Evolutionary conservation across 2,888 invertebrate species (phyloP), one percentile per base, ranked within the genome.

Genomic region (Trisateles emortualis): DNA sequence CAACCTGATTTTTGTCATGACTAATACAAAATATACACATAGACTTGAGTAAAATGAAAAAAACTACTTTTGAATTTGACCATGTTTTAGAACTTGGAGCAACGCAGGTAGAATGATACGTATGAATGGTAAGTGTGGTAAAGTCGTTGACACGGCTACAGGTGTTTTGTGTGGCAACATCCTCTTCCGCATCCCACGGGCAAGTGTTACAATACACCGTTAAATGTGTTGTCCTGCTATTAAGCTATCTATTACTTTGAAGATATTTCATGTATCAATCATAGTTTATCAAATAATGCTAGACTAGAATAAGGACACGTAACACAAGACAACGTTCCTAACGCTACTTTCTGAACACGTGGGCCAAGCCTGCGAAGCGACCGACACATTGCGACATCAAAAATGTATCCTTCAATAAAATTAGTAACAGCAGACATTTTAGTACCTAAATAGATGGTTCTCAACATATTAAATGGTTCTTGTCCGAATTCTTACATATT

Each of bases 1-100:
- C 72, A 76, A 72, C 62, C 53, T 59, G 65, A 67, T 71, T 66
- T 71, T 71, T 71, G 65, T 56, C 68, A 62, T 76, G 79, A 81
- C 71, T 78, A 71, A 76, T 55, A 51, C 65, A 9, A 59, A 42
- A 53, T 57, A 53, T 30, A 32, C 35, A 35, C 35, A 43, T 26
- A 43, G 32, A 36, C 35, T 43, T 52, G 1, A 13, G 9, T 16
- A 35, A 35, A n/a, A n/a, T n/a, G n/a, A n/a, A n/a, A n/a, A n/a
- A 35, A 35, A 16, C 16, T 35, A 26, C 26, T 26, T 8, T 26
- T 26, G 8, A 26, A 26, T 26, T 26, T 40, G 29, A 8, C 26
- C 9, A 13, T 1, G 3, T 35, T 16, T 36, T 17, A 32, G 26
- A 19, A 19, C 19, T 19, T 19, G 19, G 3, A 3, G 5, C 5